Evolutionary conservation across 2,113 vertebrate genomes (phyloP).

Genomic region (Pyrgilauda ruficollis): DNA sequence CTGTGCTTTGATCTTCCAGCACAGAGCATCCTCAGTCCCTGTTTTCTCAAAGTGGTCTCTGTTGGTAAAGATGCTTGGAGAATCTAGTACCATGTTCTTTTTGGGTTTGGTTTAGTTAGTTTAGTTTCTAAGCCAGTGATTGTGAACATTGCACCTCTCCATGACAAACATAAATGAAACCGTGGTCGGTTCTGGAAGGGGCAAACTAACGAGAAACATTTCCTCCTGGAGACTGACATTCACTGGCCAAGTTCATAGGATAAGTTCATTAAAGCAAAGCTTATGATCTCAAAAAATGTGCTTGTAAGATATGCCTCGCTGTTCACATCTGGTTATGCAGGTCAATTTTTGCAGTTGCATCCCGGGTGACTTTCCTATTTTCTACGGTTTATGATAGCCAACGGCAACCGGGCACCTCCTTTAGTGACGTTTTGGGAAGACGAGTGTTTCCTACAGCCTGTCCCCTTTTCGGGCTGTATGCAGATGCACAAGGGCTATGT

Average conservation of each 20-base stretch:
- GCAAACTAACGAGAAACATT: neutral
- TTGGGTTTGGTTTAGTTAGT: neutral
- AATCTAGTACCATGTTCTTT: neutral
- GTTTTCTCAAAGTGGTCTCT: neutral
- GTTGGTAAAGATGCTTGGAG: neutral
- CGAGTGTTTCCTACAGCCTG: rapidly evolving
- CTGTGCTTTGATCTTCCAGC: neutral
- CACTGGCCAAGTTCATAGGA: neutral
- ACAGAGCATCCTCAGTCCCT: neutral
- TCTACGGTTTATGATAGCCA: neutral
- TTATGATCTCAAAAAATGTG: neutral
- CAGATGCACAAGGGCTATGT: rapidly evolving
- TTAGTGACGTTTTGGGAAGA: neutral
- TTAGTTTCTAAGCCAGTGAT: neutral
- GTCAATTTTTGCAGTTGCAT: neutral
- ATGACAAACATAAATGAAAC: neutral
- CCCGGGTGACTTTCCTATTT: neutral
- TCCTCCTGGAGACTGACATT: neutral
- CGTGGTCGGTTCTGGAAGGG: neutral
- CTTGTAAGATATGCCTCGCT: neutral
- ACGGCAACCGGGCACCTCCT: rapidly evolving
- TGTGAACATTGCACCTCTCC: neutral
- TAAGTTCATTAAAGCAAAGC: neutral
- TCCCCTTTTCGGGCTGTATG: too few relatives aligned
- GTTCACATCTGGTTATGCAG: neutral